Evolutionary conservation across 2,113 vertebrate genomes (phyloP), one percentile per base, ranked within the genome.

Genomic region (Bagarius yarrelli): DNA sequence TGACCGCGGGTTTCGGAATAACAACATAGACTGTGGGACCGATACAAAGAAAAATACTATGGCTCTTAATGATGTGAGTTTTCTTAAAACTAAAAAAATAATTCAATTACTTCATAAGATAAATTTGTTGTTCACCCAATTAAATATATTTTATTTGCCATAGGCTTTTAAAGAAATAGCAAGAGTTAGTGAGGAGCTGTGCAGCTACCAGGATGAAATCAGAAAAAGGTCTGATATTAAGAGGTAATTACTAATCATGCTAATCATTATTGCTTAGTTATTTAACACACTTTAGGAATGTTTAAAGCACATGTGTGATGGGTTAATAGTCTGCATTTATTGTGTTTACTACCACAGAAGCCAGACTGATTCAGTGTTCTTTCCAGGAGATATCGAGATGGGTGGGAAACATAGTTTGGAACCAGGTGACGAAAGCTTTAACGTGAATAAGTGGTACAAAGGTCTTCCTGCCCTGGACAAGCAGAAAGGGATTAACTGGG

Each of bases 81-180:
- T 81, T 74, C 57, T 53, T 74, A n/a, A 8, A 30, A 23, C 40
- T 27, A 27, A 52, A 67, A 25, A 50, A 47, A 6, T 64, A 25
- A 40, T 52, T 52, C 18, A 4, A n/a, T 57, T 70, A 44, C 13
- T 23, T 67, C 21, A 27, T 53, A 1, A 70, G 27, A 69, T 47
- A 44, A 6, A 63, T 78, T 53, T 55, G 73, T 69, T 87, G 0
- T 55, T 85, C 40, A 56, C 34, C 83, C 53, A 82, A 14, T 73
- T 23, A 55, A 55, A 34, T 59, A 56, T 34, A 30, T 80, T 69
- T 18, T 85, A 25, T 69, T 23, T 84, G 57, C 90, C 14, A 81
- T 86, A 99, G 98, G 98, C 97, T 88, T 94, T 98, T 81, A 95
- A 95, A 88, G 98, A 99, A 94, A 97, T 99, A 82, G 96, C 96